Percentiles rank a stretch among this genome's conserved stretches.
phyloP scores from a whole-genome alignment of 1,140 invertebrate genomes.

The Glossosoma conforme region DNA sequence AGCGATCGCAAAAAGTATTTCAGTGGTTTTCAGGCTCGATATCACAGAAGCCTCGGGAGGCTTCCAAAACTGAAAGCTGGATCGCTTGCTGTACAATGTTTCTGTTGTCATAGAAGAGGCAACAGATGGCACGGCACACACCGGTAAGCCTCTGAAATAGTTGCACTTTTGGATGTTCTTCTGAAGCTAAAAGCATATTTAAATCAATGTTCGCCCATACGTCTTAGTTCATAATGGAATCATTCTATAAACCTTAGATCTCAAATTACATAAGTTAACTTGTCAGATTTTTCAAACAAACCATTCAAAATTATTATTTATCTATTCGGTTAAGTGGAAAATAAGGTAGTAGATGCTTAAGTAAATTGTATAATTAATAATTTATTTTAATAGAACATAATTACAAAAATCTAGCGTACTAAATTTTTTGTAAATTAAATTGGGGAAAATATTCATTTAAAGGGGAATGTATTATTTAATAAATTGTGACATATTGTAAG shows the following conservation, averaged over 20 bases:
- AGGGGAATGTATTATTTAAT: no score
- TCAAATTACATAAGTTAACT: background rate
- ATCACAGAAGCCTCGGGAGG: no score
- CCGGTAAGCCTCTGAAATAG: no score
- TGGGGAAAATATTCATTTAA: no score
- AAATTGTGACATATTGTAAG: no score
- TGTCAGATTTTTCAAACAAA: background rate
- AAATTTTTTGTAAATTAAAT: no score
- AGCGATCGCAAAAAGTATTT: no score
- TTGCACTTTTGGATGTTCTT: no score
- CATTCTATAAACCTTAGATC: background rate
- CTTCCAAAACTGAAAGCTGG: slow-evolving; percentile 41
- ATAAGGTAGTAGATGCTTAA: background rate
- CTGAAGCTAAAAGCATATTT: background rate
- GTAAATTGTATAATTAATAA: no score
- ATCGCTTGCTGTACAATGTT: slow-evolving; percentile 47
- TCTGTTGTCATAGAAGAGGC: slow-evolving; percentile 51
- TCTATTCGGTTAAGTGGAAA: background rate
- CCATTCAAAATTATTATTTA: background rate
- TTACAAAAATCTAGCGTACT: no score
- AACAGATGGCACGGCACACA: slow-evolving; percentile 49
- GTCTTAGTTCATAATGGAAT: background rate
- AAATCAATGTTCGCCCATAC: background rate
- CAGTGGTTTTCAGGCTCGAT: no score
- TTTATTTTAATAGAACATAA: no score